phyloP scores from a whole-genome alignment of 1,140 invertebrate genomes.

The Calliphora vicina region DNA sequence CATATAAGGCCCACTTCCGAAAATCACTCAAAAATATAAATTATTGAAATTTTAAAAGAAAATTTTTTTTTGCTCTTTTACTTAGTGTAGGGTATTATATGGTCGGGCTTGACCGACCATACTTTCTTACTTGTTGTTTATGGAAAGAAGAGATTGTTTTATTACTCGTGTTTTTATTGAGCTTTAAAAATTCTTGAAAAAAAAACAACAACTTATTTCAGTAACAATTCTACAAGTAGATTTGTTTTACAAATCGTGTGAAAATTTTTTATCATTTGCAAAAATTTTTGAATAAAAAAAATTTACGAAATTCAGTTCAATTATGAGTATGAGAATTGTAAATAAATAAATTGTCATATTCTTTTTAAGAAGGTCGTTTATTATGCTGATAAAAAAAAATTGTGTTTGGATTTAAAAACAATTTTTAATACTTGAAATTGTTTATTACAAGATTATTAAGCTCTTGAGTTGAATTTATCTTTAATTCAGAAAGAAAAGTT shows the following conservation, averaged over 20 bases:
- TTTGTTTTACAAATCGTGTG: conserved; percentile 7
- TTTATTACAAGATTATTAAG: background rate
- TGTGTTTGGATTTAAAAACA: background rate
- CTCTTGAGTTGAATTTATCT: too few relatives aligned
- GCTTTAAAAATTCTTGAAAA: conserved; percentile 6
- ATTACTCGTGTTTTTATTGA: background rate
- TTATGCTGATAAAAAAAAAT: background rate
- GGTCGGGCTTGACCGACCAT: too few relatives aligned
- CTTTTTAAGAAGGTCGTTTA: background rate
- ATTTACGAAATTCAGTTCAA: background rate
- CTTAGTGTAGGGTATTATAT: too few relatives aligned
- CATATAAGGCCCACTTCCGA: too few relatives aligned
- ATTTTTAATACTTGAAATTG: background rate
- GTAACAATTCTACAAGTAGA: background rate
- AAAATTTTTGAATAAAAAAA: background rate
- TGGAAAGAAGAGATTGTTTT: background rate
- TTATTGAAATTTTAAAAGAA: too few relatives aligned
- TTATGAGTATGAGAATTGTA: conserved; percentile 22
- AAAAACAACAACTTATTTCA: too few relatives aligned
- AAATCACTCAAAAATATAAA: too few relatives aligned
- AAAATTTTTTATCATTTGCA: conserved; percentile 28
- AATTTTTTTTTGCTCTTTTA: too few relatives aligned
- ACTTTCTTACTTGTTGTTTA: too few relatives aligned
- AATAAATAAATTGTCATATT: background rate
- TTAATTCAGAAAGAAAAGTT: too few relatives aligned